Conservation (phyloP, 2,113 vertebrate genomes). For the Micromys minutus region DNA sequence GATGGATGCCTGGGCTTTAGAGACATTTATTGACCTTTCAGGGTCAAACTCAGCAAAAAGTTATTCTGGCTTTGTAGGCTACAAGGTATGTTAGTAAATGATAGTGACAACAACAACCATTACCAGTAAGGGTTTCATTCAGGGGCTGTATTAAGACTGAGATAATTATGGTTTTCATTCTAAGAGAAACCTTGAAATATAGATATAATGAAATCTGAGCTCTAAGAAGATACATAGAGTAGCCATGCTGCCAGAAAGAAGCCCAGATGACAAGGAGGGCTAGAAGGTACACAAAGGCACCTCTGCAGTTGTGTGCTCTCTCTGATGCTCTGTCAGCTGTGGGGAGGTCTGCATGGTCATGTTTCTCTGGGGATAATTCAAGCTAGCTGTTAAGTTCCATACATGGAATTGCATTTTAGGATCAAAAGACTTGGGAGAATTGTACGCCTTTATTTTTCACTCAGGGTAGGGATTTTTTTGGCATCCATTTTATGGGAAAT, state of each 20-base stretch:
- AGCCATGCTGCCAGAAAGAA: fast-evolving
- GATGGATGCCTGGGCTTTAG: background rate
- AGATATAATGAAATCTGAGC: background rate
- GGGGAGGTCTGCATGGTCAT: background rate
- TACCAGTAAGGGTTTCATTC: background rate
- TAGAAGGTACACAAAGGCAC: fast-evolving
- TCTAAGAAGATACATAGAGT: fast-evolving
- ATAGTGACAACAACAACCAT: background rate
- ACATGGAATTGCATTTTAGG: background rate
- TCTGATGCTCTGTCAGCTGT: background rate
- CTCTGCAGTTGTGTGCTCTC: fast-evolving
- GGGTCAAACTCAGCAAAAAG: background rate
- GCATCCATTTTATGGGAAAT: background rate
- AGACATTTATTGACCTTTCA: background rate
- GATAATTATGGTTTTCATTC: background rate
- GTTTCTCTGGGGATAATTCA: background rate
- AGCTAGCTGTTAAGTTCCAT: background rate
- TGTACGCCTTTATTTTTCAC: background rate
- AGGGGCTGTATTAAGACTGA: background rate
- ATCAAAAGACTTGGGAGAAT: background rate
- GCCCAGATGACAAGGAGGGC: fast-evolving
- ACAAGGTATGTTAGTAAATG: background rate
- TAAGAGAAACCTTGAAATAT: background rate
- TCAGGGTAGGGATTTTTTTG: background rate
- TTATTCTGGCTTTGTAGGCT: background rate